phyloP scores from a whole-genome alignment of 2,888 invertebrate species.

The Branchipolynoe longqiensis region DNA sequence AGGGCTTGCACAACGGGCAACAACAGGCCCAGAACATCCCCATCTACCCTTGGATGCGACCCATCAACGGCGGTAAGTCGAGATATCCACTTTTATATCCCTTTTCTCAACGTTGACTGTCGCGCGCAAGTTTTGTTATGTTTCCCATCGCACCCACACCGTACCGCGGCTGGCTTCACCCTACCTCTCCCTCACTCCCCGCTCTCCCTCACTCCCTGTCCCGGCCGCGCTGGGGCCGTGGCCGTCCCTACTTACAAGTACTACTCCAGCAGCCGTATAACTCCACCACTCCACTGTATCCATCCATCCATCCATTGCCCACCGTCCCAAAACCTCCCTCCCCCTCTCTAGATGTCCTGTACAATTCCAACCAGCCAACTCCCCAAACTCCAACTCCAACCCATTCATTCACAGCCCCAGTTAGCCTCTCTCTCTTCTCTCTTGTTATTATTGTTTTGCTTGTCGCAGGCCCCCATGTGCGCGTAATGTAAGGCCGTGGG shows the following conservation, averaged over 20 bases:
- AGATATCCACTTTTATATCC: neutral
- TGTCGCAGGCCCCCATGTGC: neutral
- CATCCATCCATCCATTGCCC: too few species aligned
- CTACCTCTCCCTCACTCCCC: neutral
- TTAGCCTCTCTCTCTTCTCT: neutral
- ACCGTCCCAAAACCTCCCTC: too few species aligned
- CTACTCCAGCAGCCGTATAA: too few species aligned
- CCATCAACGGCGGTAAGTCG: constrained; percentile 67
- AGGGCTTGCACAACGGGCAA: constrained; percentile 63
- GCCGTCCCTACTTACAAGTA: too few species aligned
- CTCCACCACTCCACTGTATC: too few species aligned
- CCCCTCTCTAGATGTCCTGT: too few species aligned
- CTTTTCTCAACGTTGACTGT: constrained; percentile 1
- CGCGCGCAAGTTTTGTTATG: constrained; percentile 18
- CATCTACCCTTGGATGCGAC: constrained; percentile 70
- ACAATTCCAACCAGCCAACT: neutral
- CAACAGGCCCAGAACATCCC: constrained; percentile 65
- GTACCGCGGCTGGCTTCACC: neutral
- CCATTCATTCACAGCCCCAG: constrained; percentile 19
- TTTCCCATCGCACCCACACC: neutral
- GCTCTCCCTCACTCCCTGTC: neutral
- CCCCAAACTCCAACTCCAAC: neutral
- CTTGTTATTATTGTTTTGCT: too few species aligned
- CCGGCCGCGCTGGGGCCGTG: too few species aligned
- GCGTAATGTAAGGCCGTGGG: constrained; percentile 17